Conservation (phyloP, 1,140 invertebrate genomes). For the Phthorimaea operculella region DNA sequence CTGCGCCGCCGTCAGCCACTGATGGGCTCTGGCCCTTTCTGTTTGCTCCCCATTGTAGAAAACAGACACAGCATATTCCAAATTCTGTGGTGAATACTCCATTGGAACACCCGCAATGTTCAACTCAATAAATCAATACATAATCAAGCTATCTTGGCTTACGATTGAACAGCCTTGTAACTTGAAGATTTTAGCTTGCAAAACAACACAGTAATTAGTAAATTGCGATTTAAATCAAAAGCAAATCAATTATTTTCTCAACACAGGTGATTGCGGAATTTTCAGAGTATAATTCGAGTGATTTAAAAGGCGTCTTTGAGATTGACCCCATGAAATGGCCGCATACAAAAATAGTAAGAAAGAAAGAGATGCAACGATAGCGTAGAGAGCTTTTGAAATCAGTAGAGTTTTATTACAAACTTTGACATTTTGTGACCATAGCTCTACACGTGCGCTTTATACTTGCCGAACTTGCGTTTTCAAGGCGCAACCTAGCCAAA, state of each 20-base stretch:
- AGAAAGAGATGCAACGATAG: too few relatives aligned
- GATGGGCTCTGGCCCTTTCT: slow-evolving; percentile 80
- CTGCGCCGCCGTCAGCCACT: slow-evolving; percentile 85
- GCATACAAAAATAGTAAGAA: too few relatives aligned
- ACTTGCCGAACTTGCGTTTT: too few relatives aligned
- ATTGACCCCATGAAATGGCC: too few relatives aligned
- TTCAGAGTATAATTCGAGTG: background rate
- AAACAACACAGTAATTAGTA: background rate
- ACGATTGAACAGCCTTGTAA: background rate
- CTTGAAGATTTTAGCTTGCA: background rate
- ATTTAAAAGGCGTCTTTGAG: too few relatives aligned
- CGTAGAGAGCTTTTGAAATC: too few relatives aligned
- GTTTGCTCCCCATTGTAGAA: slow-evolving; percentile 64
- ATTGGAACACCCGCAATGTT: slow-evolving; percentile 24
- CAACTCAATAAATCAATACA: background rate
- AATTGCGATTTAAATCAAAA: background rate
- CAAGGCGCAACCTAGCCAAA: too few relatives aligned
- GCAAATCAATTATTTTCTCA: background rate
- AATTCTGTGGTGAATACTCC: slow-evolving; percentile 62
- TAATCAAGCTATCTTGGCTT: background rate
- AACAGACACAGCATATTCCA: slow-evolving; percentile 64
- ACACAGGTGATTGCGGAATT: slow-evolving; percentile 1
- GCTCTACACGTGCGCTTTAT: too few relatives aligned
- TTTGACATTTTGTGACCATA: too few relatives aligned
- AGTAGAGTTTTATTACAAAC: too few relatives aligned